Conservation (phyloP, 1,140 invertebrate species). For the Caenorhabditis remanei region DNA sequence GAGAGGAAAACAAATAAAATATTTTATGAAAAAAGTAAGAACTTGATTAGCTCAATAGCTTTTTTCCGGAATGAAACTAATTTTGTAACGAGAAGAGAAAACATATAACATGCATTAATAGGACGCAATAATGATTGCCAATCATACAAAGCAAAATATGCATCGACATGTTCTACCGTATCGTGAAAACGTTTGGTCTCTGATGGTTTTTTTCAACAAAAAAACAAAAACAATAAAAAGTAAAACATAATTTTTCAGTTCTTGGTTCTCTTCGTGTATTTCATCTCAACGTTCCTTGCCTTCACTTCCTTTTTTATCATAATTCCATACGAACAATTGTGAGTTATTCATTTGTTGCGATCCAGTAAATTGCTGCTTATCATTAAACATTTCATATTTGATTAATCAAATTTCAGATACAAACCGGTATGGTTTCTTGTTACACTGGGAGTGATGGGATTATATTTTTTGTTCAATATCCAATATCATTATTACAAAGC, state of each 20-base stretch:
- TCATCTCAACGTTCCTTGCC: slow-evolving; percentile 70
- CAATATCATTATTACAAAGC: slow-evolving; percentile 75
- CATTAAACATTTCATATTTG: background rate
- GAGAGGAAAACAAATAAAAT: no score
- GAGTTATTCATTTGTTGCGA: slow-evolving; percentile 17
- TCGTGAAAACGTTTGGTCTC: no score
- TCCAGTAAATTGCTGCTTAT: background rate
- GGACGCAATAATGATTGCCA: no score
- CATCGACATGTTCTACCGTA: no score
- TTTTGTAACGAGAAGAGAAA: no score
- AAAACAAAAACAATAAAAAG: no score
- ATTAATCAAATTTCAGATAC: slow-evolving; percentile 64
- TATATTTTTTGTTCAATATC: slow-evolving; percentile 71
- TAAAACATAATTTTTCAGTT: slow-evolving; percentile 67
- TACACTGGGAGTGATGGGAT: slow-evolving; percentile 64
- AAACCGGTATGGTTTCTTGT: slow-evolving; percentile 59
- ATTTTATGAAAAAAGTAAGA: no score
- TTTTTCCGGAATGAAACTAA: no score
- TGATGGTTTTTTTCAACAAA: no score
- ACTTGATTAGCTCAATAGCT: no score
- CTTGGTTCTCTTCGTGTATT: slow-evolving; percentile 72
- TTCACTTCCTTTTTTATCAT: slow-evolving; percentile 72
- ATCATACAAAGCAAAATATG: no score
- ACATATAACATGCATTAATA: no score
- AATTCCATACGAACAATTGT: slow-evolving; percentile 71